Evolutionary conservation across 2,888 invertebrate genomes (phyloP).

Genomic region (Lasioglossum zephyrum): DNA sequence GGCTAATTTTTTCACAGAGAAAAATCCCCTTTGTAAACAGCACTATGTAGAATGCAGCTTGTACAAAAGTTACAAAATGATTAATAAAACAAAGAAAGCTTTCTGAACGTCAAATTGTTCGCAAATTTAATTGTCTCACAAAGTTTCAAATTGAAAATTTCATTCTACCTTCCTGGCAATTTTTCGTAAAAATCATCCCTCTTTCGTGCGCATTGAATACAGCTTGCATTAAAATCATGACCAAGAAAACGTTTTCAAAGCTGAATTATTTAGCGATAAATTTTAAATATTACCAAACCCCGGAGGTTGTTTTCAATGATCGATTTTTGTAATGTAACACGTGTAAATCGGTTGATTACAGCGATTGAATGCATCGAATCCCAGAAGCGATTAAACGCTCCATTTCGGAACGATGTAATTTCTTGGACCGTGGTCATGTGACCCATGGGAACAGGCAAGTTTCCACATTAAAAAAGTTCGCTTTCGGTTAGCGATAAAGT

Average conservation of each 20-base stretch:
- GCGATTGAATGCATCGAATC: conserved; percentile 13
- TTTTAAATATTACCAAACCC: neutral
- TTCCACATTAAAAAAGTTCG: conserved; percentile 48
- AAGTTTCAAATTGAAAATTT: neutral
- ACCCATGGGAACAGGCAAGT: conserved; percentile 26
- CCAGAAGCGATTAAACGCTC: conserved; percentile 16
- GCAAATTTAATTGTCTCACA: neutral
- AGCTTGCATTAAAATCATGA: neutral
- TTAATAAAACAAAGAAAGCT: neutral
- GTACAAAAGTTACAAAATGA: neutral
- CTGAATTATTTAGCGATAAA: neutral
- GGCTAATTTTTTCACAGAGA: neutral
- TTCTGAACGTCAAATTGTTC: neutral
- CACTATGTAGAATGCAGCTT: neutral
- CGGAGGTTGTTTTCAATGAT: neutral
- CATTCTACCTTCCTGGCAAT: neutral
- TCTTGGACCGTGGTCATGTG: neutral
- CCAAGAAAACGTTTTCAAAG: neutral
- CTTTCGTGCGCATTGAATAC: neutral
- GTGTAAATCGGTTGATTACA: neutral
- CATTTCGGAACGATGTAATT: conserved; percentile 21
- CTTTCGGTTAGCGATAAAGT: conserved; percentile 4
- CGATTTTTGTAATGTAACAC: neutral
- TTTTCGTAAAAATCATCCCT: neutral
- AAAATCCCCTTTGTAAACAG: no score